A percentile compares a stretch with the other conserved stretches of the same genome.
Evolutionary conservation across 2,888 invertebrate species (phyloP).

Genomic region (Cerceris rybyensis): DNA sequence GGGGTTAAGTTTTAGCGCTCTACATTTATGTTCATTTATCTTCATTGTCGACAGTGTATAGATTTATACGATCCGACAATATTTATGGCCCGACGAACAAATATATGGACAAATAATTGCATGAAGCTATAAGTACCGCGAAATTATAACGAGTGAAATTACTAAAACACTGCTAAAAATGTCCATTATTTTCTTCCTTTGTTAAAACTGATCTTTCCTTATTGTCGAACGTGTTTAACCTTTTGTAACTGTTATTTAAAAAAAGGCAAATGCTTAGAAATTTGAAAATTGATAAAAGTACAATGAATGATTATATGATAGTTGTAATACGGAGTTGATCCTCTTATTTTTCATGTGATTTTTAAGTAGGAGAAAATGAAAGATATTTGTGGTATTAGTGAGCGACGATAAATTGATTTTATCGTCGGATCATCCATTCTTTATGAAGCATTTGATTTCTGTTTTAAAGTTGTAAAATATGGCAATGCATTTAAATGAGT

Average conservation of each 20-base stretch:
- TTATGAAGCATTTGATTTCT: no score
- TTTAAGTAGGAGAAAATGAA: background rate
- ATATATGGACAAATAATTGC: background rate
- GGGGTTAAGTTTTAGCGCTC: constrained; percentile 2
- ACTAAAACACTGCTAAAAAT: no score
- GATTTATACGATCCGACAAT: background rate
- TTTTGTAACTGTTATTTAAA: no score
- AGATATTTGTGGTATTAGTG: no score
- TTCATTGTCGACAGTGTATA: background rate
- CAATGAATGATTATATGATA: background rate
- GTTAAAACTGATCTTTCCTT: no score
- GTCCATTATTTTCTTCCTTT: no score
- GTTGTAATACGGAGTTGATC: background rate
- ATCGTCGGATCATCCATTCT: no score
- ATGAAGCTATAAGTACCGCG: background rate
- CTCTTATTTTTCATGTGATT: background rate
- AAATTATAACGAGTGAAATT: background rate
- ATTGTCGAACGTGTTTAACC: no score
- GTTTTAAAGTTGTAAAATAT: no score
- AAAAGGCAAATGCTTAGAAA: background rate
- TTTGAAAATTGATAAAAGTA: background rate
- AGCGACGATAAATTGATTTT: no score
- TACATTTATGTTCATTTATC: background rate
- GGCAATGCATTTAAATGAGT: no score
- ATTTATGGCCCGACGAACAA: background rate